phyloP scores from a whole-genome alignment of 2,888 invertebrate genomes.

The Orthosia gracilis region DNA sequence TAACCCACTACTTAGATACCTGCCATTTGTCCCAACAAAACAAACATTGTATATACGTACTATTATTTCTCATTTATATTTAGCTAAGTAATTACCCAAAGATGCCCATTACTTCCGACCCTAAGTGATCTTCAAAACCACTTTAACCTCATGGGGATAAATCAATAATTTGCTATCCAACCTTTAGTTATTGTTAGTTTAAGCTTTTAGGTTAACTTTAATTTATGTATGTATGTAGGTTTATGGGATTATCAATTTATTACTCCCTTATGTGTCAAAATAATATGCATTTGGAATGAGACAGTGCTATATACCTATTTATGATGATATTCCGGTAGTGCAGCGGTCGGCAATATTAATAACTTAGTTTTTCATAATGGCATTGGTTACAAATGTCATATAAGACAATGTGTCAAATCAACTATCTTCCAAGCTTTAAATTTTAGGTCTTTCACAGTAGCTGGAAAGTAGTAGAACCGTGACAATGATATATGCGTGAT shows the following conservation, averaged over 20 bases:
- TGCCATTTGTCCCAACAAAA: no score
- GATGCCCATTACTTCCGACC: not conserved
- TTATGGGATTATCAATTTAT: not conserved
- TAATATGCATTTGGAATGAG: not conserved
- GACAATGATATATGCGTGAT: no score
- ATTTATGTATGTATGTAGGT: not conserved
- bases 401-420: not conserved
- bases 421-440: no score
- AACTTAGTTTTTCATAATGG: not conserved
- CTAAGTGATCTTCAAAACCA: slow-evolving; percentile 15
- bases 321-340: no score
- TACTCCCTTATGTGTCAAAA: not conserved
- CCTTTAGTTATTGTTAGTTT: not conserved
- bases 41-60: no score
- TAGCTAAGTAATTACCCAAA: slow-evolving; percentile 11
- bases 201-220: no score
- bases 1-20: no score
- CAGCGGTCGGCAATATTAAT: no score
- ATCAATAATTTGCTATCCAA: not conserved
- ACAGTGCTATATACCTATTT: not conserved
- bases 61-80: not conserved
- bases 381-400: not conserved
- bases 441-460: not conserved
- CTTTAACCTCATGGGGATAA: not conserved
- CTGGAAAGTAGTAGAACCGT: no score